Evolutionary conservation across 2,888 invertebrate species (phyloP).

Genomic region (Lithophane leautieri): DNA sequence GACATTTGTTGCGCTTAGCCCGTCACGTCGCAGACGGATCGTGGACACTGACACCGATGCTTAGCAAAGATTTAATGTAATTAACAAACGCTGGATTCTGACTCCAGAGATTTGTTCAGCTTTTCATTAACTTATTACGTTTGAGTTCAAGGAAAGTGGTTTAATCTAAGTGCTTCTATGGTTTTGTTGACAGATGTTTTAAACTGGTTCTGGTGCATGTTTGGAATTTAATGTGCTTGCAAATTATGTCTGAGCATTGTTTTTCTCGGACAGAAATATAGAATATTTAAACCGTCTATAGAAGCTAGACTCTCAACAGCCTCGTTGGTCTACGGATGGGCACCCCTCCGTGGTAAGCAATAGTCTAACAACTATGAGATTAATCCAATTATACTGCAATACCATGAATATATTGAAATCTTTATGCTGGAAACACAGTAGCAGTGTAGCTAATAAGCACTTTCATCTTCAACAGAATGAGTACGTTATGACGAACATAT

Average conservation of each 20-base stretch:
- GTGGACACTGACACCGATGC: slow-evolving; percentile 43
- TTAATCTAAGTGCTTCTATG: slow-evolving; percentile 2
- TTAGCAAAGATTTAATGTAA: slow-evolving; percentile 57
- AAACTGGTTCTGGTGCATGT: slow-evolving; percentile 2
- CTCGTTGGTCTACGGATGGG: neutral
- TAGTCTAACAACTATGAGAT: neutral
- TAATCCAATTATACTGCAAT: neutral
- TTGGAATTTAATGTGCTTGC: neutral
- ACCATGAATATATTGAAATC: neutral
- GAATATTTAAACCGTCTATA: neutral
- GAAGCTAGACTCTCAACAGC: too few relatives aligned
- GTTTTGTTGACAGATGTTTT: slow-evolving; percentile 3
- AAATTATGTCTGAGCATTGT: neutral
- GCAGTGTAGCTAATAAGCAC: neutral
- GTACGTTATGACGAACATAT: neutral
- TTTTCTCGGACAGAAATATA: neutral
- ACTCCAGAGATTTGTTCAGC: slow-evolving; percentile 46
- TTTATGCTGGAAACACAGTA: neutral
- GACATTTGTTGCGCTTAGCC: slow-evolving; percentile 61
- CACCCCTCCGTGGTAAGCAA: neutral
- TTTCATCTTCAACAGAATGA: neutral
- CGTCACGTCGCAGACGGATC: slow-evolving; percentile 48
- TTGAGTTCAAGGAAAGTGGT: slow-evolving; percentile 15
- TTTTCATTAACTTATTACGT: slow-evolving; percentile 50
- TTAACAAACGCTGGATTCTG: slow-evolving; percentile 47